Base-by-base conservation (phyloP, 1,140 invertebrate species). In the Drosophila tsacasi region DNA sequence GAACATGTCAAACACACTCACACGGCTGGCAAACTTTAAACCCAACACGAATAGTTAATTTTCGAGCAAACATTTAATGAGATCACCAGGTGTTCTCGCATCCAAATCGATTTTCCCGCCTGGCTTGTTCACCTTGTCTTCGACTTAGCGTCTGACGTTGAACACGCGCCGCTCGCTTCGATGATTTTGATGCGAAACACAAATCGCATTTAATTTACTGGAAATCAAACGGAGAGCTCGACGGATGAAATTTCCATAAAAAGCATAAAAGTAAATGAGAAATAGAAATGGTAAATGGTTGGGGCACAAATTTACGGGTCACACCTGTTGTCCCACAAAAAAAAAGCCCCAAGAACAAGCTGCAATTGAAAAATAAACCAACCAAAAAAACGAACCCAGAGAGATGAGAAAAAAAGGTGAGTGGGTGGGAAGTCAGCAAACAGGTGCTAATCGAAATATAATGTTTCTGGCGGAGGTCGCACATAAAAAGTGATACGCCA, bases 381-480 rank as follows among this genome's bases (percentile, higher is more conserved):
- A 52, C 40, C 57, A 69, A 59, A 73, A 73, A 73, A 55, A 50
- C 21, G 60, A 67, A 47, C 23, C 27, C n/a, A 52, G 27, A 68
- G 30, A 73, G 49, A 47, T 37, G 30, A 35, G 37, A 69, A 37
- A 72, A 54, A 19, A 60, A 32, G 52, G 17, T 42, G 65, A 21
- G 25, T 17, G 37, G 39, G 63, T 32, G 37, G 35, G 10, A 40
- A 23, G 23, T 40, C 71, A 66, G 80, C 85, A 89, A 90, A 90
- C 85, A 89, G 85, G 85, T 89, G 85, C 85, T 89, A 89, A 89
- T 89, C 85, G 85, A 89, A 89, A 89, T 85, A 89, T 89, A 89
- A 89, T 89, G 85, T 90, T 89, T 85, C 85, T 72, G 86, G 55
- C 79, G 62, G 83, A 81, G 84, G 64, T 89, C 84, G 83, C 83